Evolutionary conservation across 2,113 vertebrate species (phyloP).

Genomic region (Oenanthe melanoleuca): DNA sequence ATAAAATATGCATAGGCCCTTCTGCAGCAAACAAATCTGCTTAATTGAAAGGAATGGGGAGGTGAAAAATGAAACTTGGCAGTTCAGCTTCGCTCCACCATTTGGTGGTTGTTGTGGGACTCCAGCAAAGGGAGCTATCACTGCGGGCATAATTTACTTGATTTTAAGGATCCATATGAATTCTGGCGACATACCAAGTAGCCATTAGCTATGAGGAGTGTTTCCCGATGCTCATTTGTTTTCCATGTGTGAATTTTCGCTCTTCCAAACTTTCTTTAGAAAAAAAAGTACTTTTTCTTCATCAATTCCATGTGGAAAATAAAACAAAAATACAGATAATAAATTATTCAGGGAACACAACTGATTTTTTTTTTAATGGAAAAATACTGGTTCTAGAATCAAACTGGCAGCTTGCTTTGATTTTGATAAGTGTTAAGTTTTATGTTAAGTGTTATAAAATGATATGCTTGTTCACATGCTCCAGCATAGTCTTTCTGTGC

Average conservation of each 20-base stretch:
- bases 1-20: neutral
- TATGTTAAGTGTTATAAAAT: constrained; percentile 56
- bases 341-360: constrained; percentile 39
- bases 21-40: neutral
- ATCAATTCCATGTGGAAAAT: constrained; percentile 48
- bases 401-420: constrained; percentile 41
- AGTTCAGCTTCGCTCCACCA: neutral
- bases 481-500: constrained; percentile 32
- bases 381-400: constrained; percentile 43
- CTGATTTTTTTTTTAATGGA: neutral
- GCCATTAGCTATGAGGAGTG: neutral
- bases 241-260: constrained; percentile 21
- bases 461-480: constrained; percentile 24
- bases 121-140: constrained; percentile 3
- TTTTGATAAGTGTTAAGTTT: constrained; percentile 21
- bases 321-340: constrained; percentile 53
- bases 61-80: constrained; percentile 58
- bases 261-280: neutral
- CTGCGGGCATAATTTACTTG: constrained; percentile 25
- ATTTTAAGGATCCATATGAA: constrained; percentile 37
- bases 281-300: neutral
- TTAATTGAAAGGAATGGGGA: constrained; percentile 42
- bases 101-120: constrained; percentile 19
- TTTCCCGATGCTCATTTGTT: constrained; percentile 41
- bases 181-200: constrained; percentile 20